Base-by-base conservation (phyloP, 2,797 vertebrate genomes). In the Staurois parvus region DNA sequence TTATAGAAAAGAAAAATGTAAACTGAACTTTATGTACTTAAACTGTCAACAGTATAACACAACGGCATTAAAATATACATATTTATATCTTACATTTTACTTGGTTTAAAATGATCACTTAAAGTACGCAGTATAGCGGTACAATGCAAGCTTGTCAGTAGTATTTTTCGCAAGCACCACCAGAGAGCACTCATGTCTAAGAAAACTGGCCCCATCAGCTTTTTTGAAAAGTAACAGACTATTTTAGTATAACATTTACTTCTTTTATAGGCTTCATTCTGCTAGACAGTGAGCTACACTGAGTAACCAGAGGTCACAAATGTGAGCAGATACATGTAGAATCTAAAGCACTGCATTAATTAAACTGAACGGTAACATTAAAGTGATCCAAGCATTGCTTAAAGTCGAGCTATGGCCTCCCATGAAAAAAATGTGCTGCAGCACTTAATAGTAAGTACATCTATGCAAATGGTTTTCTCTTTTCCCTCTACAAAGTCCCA, bases 161-260 rank as follows among this genome's bases (percentile, higher is more conserved):
- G 17, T 42, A 64, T 4, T n/a, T 75, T 29, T 7, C n/a, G 1
- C 1, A 0, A 0, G 0, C 13, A 40, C 52, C 91, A 76, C 89
- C 91, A 91, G 95, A 90, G 92, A 93, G 92, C 93, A 93, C 89
- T 91, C 91, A 80, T 84, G 79, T 69, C 87, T 85, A 88, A 79
- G 76, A 34, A 26, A 92, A 24, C 52, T 59, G 19, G 6, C 21
- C 11, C 52, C 21, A 24, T 59, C 48, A 59, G 19, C 1, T 8
- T 59, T 15, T 59, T 59, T 5, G 11, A 59, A 56, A 37, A 2
- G 4, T 52, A 13, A 59, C 21, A 59, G 6, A 59, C 52, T 59
- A 24, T 24, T 24, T 15, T 7, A 56, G 48, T 19, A 4, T 4
- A 56, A 19, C 17, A 56, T 56, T 4, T 1, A 19, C 48, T 56